These are phyloP conservation scores for Gila robusta DNA, from an alignment of 2,797 vertebrate genomes.

Conservation along the genomic window DNA sequence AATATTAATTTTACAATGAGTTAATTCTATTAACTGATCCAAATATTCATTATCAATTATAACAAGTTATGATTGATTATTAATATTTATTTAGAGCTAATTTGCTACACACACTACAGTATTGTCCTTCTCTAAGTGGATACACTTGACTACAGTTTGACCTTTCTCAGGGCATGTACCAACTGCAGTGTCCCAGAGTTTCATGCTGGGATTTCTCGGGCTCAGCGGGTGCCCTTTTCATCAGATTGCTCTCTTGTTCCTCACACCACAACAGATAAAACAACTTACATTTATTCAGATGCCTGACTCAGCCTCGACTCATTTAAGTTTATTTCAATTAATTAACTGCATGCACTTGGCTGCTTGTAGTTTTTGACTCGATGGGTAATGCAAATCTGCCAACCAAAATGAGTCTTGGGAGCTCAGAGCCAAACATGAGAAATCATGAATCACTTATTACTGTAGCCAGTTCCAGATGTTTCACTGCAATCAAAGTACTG, in stretches of 20 bases:
- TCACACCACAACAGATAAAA: slow-evolving; percentile 26
- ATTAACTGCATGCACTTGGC: not conserved
- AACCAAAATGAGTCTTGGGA: slow-evolving; percentile 24
- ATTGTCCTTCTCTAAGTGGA: slow-evolving; percentile 37
- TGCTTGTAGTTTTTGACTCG: not conserved
- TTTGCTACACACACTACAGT: not conserved
- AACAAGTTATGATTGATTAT: too few relatives aligned
- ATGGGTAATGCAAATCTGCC: not conserved
- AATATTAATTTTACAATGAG: too few relatives aligned
- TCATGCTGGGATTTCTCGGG: slow-evolving; percentile 34
- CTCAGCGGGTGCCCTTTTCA: slow-evolving; percentile 34
- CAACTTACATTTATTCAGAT: slow-evolving; percentile 5
- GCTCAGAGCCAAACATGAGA: slow-evolving; percentile 20
- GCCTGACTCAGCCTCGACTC: not conserved
- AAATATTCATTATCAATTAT: too few relatives aligned
- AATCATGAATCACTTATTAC: slow-evolving; percentile 24
- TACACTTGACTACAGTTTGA: slow-evolving; percentile 33
- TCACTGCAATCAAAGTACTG: slow-evolving; percentile 2
- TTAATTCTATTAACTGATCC: too few relatives aligned
- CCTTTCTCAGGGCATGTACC: slow-evolving; percentile 27
- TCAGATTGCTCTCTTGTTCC: not conserved
- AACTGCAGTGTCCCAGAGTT: slow-evolving; percentile 16
- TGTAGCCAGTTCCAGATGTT: slow-evolving; percentile 14
- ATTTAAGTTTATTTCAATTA: not conserved
- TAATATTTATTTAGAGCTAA: too few relatives aligned